Conservation (phyloP, 2,888 invertebrate species). For the Chloroclysta siterata region DNA sequence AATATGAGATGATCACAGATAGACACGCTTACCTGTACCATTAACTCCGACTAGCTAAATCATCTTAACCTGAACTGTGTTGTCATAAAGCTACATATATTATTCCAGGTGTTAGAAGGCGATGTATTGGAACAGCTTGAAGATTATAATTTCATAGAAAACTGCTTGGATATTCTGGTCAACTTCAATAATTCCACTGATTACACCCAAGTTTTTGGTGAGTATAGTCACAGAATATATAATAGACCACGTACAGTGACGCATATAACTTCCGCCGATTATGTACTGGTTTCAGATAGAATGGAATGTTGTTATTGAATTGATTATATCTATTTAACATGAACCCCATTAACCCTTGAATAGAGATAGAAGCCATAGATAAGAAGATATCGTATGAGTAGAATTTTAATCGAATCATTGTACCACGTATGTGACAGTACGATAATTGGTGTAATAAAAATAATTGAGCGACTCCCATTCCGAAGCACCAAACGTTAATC, state of each 20-base stretch:
- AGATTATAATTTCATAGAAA: constrained; percentile 64
- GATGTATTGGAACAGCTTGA: constrained; percentile 65
- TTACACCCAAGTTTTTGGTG: constrained; percentile 62
- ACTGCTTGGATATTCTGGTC: constrained; percentile 68
- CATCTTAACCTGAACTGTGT: background rate
- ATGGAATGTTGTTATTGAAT: constrained; percentile 8
- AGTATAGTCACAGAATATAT: constrained; percentile 41
- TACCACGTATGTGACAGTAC: constrained; percentile 22
- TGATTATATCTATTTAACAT: constrained; percentile 10
- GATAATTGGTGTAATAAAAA: constrained; percentile 35
- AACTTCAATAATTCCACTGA: constrained; percentile 67
- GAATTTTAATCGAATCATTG: constrained; percentile 38
- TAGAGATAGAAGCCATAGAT: constrained; percentile 8
- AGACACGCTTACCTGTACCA: no score
- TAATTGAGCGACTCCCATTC: constrained; percentile 27
- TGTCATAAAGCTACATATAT: constrained; percentile 1
- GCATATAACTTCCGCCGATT: background rate
- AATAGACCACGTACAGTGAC: background rate
- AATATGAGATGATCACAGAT: no score
- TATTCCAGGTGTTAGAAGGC: constrained; percentile 64
- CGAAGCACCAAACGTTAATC: constrained; percentile 25
- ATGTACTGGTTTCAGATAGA: background rate
- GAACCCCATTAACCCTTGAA: constrained; percentile 7
- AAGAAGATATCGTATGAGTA: constrained; percentile 21
- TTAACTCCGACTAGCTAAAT: no score